Conservation (phyloP, 1,140 invertebrate species). For the Drosophila equinoxialis region DNA sequence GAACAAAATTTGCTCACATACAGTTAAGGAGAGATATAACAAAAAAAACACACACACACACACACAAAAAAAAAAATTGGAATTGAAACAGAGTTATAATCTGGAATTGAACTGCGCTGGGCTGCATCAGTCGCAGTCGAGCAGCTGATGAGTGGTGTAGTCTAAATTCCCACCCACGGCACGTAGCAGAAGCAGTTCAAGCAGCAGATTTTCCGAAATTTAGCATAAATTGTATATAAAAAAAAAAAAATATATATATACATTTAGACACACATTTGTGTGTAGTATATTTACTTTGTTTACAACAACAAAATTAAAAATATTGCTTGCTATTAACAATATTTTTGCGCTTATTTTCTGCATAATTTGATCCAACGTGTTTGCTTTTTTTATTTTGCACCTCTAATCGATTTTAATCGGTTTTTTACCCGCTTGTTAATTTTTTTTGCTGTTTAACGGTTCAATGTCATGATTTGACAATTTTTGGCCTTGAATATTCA, state of each 20-base stretch:
- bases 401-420: background rate
- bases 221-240: slow-evolving; percentile 5
- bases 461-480: slow-evolving; percentile 5
- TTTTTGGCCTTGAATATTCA: slow-evolving; percentile 1
- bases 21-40: background rate
- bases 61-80: slow-evolving; percentile 18
- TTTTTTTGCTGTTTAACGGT: background rate
- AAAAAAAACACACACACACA: too few relatives aligned
- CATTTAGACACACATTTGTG: background rate
- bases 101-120: slow-evolving; percentile 18
- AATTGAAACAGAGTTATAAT: slow-evolving; percentile 59
- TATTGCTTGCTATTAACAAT: background rate
- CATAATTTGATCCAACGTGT: background rate
- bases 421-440: background rate
- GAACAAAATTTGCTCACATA: background rate
- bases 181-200: background rate
- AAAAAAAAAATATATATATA: too few relatives aligned
- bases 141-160: slow-evolving; percentile 43
- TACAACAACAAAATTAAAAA: background rate
- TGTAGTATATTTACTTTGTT: too few relatives aligned
- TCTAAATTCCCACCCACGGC: background rate
- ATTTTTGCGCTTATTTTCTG: too few relatives aligned
- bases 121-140: slow-evolving; percentile 39
- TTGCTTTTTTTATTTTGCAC: background rate
- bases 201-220: background rate